Base-by-base conservation (phyloP, 2,888 invertebrate species). In the Synergus japonicus region DNA sequence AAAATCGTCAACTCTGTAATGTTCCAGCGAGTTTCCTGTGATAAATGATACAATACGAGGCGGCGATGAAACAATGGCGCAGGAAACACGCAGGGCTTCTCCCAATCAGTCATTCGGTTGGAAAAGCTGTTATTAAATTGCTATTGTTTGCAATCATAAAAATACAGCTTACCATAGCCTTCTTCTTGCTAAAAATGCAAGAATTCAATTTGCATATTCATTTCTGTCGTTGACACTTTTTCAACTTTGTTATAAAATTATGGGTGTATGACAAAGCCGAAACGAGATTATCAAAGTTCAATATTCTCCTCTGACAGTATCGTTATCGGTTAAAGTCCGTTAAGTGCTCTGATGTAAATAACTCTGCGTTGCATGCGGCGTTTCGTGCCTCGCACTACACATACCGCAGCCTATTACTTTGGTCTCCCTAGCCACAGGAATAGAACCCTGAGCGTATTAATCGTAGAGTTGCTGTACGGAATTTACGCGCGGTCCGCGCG, bases 401-500 rank as follows among this genome's bases (percentile, higher is more conserved):
- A 69, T 69, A 69, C 29, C 76, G 46, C 22, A 80, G 65, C 73
- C 63, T 78, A 63, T 76, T 63, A 44, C 60, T 63, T 60, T 76
- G 58, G 18, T 43, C 43, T 63, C 60, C 60, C 13, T 60, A 22
- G 43, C 60, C 63, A 37, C 44, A 64, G 77, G 73, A 58, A 67
- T 41, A 78, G 63, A 67, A 22, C 66, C 49, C 37, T 69, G 29
- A 77, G 79, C 66, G 78, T 77, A 77, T 81, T 81, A 81, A 81
- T 81, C 67, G 77, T 63, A 44, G 60, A 79, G 85, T 84, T 76
- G 82, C 84, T 84, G 81, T 78, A 81, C 84, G 82, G 86, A 87
- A 89, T 89, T 89, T 88, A 89, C 86, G 87, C 86, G 82, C 81
- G 79, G 82, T 81, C 81, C 87, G 82, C 86, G 83, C 79, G 84